Percentiles rank a stretch among this genome's conserved stretches.
These are phyloP conservation scores for Oreochromis mossambicus DNA, from an alignment of 2,797 vertebrate species.

Conservation along the genomic window DNA sequence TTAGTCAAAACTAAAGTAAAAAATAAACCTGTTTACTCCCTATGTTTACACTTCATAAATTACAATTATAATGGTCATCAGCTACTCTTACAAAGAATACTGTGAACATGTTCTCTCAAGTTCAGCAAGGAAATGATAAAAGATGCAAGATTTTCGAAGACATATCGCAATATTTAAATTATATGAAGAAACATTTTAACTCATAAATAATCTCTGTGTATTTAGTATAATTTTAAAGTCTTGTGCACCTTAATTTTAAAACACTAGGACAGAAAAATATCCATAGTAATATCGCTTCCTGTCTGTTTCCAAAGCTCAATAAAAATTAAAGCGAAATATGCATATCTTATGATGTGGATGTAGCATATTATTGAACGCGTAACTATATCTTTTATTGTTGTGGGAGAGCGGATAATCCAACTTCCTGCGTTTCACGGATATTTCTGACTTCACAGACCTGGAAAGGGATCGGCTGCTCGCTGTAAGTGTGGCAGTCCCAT, in stretches of 20 bases:
- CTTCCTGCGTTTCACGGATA: constrained; percentile 3
- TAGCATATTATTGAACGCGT: accelerated
- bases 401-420: background rate
- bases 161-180: background rate
- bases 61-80: background rate
- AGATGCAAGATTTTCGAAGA: background rate
- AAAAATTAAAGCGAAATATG: background rate
- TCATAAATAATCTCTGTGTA: background rate
- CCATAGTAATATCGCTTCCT: background rate
- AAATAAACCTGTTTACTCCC: background rate
- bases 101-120: background rate
- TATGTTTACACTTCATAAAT: background rate
- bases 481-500: constrained; percentile 21
- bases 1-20: background rate
- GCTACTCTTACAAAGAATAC: background rate
- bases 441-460: constrained; percentile 28
- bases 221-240: background rate
- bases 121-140: background rate
- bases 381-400: constrained; percentile 9
- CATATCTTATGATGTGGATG: background rate
- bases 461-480: background rate
- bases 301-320: background rate
- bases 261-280: background rate
- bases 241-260: background rate
- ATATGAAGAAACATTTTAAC: background rate